Percentiles rank a stretch among this genome's conserved stretches.
phyloP scores from a whole-genome alignment of 53 echinoderm and acorn worm genomes.

The Holothuria leucospilota region DNA sequence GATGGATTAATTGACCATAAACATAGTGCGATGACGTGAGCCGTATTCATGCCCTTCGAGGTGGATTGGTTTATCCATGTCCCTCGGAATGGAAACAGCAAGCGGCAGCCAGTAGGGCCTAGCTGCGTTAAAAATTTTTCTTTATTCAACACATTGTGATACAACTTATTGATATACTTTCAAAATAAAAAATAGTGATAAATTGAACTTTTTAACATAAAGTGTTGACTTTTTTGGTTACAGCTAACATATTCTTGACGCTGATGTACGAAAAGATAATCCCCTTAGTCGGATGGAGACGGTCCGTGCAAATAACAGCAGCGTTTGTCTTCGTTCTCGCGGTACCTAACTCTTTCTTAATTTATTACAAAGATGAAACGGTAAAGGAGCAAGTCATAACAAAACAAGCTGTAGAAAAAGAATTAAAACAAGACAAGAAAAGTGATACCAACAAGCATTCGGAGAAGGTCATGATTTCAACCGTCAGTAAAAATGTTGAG shows the following conservation, averaged over 20 bases:
- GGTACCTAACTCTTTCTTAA: slow-evolving; percentile 14
- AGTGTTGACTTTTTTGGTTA: neutral
- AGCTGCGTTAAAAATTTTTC: too few species aligned
- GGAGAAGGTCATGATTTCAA: neutral
- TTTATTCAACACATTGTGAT: too few species aligned
- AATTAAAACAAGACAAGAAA: neutral
- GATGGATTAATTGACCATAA: too few species aligned
- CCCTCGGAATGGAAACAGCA: too few species aligned
- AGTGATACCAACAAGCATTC: neutral
- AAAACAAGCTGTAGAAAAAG: neutral
- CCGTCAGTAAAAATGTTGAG: neutral
- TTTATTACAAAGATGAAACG: neutral
- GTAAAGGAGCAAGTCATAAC: too few species aligned
- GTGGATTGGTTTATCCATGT: too few species aligned
- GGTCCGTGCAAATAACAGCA: neutral
- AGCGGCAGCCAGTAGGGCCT: too few species aligned
- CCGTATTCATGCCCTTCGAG: too few species aligned
- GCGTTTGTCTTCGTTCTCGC: neutral
- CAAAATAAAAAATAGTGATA: too few species aligned
- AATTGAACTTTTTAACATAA: too few species aligned
- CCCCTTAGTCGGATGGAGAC: slow-evolving; percentile 10
- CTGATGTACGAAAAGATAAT: slow-evolving; percentile 15
- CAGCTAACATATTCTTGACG: slow-evolving; percentile 4
- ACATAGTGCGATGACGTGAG: too few species aligned
- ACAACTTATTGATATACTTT: too few species aligned